Conservation (phyloP, 1,140 invertebrate genomes). For the Mycetomoellerius zeteki region DNA sequence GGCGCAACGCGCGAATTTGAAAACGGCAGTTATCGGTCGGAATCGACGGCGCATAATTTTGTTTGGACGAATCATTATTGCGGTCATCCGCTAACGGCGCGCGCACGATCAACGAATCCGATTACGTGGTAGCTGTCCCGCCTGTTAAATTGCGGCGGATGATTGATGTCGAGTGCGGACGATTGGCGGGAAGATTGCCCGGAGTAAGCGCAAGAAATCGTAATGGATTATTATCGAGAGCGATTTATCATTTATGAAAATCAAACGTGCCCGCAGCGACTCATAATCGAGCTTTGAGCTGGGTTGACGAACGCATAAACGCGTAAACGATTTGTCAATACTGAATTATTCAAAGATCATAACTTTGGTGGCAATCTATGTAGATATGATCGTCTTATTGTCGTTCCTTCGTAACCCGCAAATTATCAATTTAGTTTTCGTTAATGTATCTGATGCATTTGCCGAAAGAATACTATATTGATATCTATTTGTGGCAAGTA, state of each 20-base stretch:
- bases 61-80: constrained; percentile 80
- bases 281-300: constrained; percentile 21
- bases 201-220: constrained; percentile 56
- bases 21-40: constrained; percentile 57
- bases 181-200: constrained; percentile 56
- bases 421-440: not conserved
- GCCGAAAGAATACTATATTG: not conserved
- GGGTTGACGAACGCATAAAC: not conserved
- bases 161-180: constrained; percentile 66
- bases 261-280: constrained; percentile 1
- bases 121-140: constrained; percentile 70
- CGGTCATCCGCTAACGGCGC: constrained; percentile 71
- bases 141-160: constrained; percentile 68
- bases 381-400: not conserved
- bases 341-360: constrained; percentile 27
- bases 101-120: constrained; percentile 64
- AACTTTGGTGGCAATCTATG: not conserved
- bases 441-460: not conserved
- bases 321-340: constrained; percentile 41
- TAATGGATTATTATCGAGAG: constrained; percentile 53
- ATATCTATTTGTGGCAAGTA: not conserved
- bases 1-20: constrained; percentile 50
- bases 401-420: not conserved
- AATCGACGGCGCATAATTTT: constrained; percentile 76
- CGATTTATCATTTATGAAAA: constrained; percentile 57